Evolutionary conservation across 2,888 invertebrate genomes (phyloP).

Genomic region (Hoplodrina ambigua): DNA sequence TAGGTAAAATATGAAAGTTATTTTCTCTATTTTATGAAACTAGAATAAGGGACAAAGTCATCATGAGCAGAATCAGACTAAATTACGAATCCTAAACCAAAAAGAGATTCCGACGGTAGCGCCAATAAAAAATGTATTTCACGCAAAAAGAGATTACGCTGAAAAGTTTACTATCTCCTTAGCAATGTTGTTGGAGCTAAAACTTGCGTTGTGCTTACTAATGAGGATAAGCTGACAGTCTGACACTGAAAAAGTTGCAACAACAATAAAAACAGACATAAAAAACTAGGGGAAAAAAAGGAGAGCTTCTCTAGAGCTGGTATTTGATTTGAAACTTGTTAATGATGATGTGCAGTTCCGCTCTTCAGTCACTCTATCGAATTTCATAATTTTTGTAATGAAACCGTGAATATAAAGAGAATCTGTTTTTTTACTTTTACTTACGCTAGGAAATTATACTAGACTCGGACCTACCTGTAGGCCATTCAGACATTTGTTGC

Average conservation of each 20-base stretch:
- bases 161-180: constrained; percentile 15
- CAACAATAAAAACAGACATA: not conserved
- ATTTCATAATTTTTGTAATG: not conserved
- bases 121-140: not conserved
- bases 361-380: not conserved
- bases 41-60: not conserved
- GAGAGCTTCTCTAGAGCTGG: constrained; percentile 1
- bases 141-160: constrained; percentile 9
- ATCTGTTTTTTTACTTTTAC: too few relatives aligned
- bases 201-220: constrained; percentile 23
- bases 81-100: not conserved
- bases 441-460: too few relatives aligned
- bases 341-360: not conserved
- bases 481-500: too few relatives aligned
- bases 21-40: not conserved
- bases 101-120: not conserved
- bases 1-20: too few relatives aligned
- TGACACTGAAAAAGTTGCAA: not conserved
- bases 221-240: constrained; percentile 31
- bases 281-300: not conserved
- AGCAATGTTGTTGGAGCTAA: constrained; percentile 13
- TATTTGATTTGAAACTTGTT: constrained; percentile 5
- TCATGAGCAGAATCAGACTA: not conserved
- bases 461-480: too few relatives aligned
- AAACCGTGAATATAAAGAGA: too few relatives aligned